A percentile compares a stretch with the other conserved stretches of the same genome.
Conservation (phyloP, 2,888 invertebrate genomes). For the Seira ritae region DNA sequence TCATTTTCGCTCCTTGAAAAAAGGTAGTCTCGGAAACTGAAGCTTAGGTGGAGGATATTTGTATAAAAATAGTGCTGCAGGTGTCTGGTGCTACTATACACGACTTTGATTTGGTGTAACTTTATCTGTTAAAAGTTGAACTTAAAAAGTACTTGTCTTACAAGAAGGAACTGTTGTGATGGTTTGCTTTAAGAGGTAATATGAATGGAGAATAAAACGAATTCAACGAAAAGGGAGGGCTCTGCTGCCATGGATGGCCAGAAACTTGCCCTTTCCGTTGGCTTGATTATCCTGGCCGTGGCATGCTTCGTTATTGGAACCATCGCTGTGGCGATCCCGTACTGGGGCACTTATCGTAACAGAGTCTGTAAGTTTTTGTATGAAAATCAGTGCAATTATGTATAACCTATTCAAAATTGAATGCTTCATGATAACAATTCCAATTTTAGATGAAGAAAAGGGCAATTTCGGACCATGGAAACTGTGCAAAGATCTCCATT, state of each 20-base stretch:
- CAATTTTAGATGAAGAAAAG: constrained; percentile 80
- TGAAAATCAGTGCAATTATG: background rate
- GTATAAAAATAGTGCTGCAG: no score
- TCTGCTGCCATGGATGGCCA: constrained; percentile 71
- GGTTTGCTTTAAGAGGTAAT: background rate
- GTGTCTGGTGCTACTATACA: no score
- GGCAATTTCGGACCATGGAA: constrained; percentile 94
- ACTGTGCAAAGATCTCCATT: constrained; percentile 87
- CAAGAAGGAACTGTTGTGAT: no score
- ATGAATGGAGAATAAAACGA: constrained; percentile 53
- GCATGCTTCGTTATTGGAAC: constrained; percentile 88
- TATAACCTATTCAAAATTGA: background rate
- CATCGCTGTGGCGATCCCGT: constrained; percentile 88
- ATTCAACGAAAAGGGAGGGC: constrained; percentile 51
- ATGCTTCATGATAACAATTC: background rate
- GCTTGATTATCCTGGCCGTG: constrained; percentile 83
- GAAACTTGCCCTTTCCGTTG: constrained; percentile 72
- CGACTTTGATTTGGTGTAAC: no score
- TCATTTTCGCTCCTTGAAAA: no score
- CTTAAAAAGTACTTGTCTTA: no score
- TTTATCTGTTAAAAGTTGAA: no score
- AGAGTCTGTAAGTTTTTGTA: constrained; percentile 79
- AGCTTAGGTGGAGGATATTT: no score
- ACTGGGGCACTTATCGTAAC: constrained; percentile 90
- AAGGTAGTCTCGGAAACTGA: no score